These are phyloP conservation scores for Pollenia labialis DNA, from an alignment of 2,888 invertebrate species.

Conservation along the genomic window DNA sequence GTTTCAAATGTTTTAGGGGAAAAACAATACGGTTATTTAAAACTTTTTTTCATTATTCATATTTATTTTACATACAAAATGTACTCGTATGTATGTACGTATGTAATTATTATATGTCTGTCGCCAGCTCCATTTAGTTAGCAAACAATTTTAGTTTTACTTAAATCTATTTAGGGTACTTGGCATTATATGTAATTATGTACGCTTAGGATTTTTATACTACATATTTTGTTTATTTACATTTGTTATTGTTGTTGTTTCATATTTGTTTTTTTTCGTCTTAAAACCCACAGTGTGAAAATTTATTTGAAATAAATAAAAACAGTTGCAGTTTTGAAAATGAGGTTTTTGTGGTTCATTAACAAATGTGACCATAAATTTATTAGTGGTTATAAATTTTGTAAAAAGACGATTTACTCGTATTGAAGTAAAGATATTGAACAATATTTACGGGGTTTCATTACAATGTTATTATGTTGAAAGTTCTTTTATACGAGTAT, in stretches of 20 bases:
- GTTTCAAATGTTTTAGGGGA: not conserved
- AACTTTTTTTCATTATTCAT: not conserved
- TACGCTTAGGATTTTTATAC: not conserved
- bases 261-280: not conserved
- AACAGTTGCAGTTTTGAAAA: conserved; percentile 60
- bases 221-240: not conserved
- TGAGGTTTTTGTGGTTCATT: conserved; percentile 63
- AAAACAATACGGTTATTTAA: conserved; percentile 47
- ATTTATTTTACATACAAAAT: not conserved
- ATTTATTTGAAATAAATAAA: conserved; percentile 33
- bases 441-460: too few relatives aligned
- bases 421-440: too few relatives aligned
- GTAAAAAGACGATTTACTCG: not conserved
- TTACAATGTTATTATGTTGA: too few relatives aligned
- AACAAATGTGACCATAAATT: conserved; percentile 42
- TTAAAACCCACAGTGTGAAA: conserved; percentile 64
- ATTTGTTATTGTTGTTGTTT: conserved; percentile 29
- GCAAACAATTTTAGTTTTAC: conserved; percentile 48
- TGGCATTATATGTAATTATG: conserved; percentile 2
- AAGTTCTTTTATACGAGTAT: too few relatives aligned
- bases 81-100: not conserved
- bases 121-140: conserved; percentile 47
- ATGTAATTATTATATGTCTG: conserved; percentile 56
- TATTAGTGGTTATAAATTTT: not conserved
- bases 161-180: conserved; percentile 52